Conservation (phyloP, 2,888 invertebrate species). For the Steromphala cineraria region DNA sequence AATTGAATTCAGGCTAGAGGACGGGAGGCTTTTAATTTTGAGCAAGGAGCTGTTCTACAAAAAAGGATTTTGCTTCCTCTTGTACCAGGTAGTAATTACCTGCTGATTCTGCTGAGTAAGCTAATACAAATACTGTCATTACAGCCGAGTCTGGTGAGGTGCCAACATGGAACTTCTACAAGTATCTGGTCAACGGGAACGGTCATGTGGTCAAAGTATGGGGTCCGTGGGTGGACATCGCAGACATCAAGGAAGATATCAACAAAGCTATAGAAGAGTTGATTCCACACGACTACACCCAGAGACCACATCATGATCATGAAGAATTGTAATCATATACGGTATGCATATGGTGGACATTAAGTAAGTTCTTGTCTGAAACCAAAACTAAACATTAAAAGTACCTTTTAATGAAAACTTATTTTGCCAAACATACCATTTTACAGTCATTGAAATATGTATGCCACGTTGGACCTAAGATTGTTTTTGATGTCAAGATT, state of each 20-base stretch:
- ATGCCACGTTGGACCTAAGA: background rate
- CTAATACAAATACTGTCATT: conserved; percentile 8
- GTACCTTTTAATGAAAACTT: too few species aligned
- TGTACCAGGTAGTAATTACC: too few species aligned
- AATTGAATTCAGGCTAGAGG: too few species aligned
- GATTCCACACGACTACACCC: background rate
- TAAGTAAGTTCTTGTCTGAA: background rate
- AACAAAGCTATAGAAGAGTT: conserved; percentile 27
- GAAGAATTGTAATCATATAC: background rate
- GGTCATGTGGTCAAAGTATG: conserved; percentile 76
- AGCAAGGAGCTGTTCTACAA: too few species aligned
- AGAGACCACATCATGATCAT: background rate
- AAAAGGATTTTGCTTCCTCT: too few species aligned
- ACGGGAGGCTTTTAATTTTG: too few species aligned
- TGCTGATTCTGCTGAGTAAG: background rate
- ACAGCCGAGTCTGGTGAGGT: conserved; percentile 61
- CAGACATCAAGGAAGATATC: conserved; percentile 44
- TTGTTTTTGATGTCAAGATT: too few species aligned
- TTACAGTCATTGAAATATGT: too few species aligned
- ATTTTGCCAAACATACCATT: too few species aligned
- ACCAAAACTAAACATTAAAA: too few species aligned
- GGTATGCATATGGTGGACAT: too few species aligned
- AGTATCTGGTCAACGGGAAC: conserved; percentile 76
- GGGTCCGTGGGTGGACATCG: conserved; percentile 73
- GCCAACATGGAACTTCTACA: conserved; percentile 79